These are phyloP conservation scores for Dendrolimus pini DNA, from an alignment of 2,888 invertebrate genomes.

Conservation along the genomic window DNA sequence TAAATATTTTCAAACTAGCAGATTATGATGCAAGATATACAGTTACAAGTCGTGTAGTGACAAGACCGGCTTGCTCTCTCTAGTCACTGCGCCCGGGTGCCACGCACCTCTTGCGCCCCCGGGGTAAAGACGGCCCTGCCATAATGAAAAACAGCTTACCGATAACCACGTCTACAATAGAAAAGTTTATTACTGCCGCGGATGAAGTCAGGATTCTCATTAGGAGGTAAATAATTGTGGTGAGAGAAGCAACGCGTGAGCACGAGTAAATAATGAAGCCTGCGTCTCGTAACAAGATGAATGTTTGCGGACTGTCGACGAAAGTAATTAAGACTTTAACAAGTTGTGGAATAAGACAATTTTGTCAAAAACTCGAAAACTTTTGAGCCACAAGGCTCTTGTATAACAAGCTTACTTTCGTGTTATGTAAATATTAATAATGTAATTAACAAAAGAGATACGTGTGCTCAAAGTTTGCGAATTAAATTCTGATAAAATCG, in stretches of 20 bases:
- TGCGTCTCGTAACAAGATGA: conserved; percentile 59
- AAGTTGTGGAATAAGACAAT: conserved; percentile 50
- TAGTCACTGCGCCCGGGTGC: too few relatives aligned
- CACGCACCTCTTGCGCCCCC: too few relatives aligned
- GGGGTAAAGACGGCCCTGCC: too few relatives aligned
- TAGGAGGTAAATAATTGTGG: conserved; percentile 66
- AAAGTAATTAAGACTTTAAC: conserved; percentile 71
- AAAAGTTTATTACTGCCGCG: conserved; percentile 65
- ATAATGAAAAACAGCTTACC: too few relatives aligned
- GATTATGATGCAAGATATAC: too few relatives aligned
- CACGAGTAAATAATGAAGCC: conserved; percentile 66
- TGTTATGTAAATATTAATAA: not conserved
- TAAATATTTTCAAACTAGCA: too few relatives aligned
- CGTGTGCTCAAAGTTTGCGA: too few relatives aligned
- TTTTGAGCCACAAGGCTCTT: conserved; percentile 8
- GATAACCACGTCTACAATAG: conserved; percentile 37
- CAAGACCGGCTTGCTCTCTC: too few relatives aligned
- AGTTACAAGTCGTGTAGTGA: too few relatives aligned
- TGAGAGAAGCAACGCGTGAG: conserved; percentile 54
- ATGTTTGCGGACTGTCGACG: conserved; percentile 67
- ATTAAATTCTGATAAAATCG: too few relatives aligned
- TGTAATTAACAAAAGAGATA: too few relatives aligned
- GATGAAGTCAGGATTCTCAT: conserved; percentile 66
- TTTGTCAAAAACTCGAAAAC: conserved; percentile 38
- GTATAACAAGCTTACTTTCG: not conserved